Base-by-base conservation (phyloP, 2,888 invertebrate species). In the Rhingia campestris region DNA sequence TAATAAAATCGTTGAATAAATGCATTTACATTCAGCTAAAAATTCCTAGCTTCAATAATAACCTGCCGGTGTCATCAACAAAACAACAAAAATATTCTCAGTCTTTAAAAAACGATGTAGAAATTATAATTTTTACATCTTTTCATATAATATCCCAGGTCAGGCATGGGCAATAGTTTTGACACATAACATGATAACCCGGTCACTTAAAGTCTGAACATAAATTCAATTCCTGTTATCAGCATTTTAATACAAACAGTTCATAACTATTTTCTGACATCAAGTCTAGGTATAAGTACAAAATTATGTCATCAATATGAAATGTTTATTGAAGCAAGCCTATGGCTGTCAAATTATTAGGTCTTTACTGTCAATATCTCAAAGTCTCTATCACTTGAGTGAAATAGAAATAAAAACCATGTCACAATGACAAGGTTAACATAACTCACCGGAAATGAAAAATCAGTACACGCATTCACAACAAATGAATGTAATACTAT, bases 371-470 rank as follows among this genome's bases (percentile, higher is more conserved):
- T 22, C 22, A 22, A 22, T 47, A 30, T 30, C 12, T 12, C n/a
- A 12, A 2, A 12, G 12, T 30, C 10, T 14, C 7, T 7, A 51
- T 33, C n/a, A 12, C n/a, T 10, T 22, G 22, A 22, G 22, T 22
- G 22, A 22, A 22, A 22, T 22, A 22, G 2, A 22, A 22, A 22
- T 22, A 22, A 22, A 49, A 43, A 12, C 9, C 22, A 49, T 22
- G 22, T 4, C 30, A 30, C 10, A 49, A 49, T 49, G 30, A 69
- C 61, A 82, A 79, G 79, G 67, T 84, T 69, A 64, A 64, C 6
- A 59, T 32, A 69, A 49, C 9, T 47, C 53, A 51, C 63, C 82
- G 82, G 79, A 84, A 84, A 69, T 56, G 12, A 37, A 51, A 59
- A 14, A 33, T 3, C 5, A 45, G 51, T 32, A n/a, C 4, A 32